A percentile compares a stretch with the other conserved stretches of the same genome.
Evolutionary conservation across 2,888 invertebrate species (phyloP).

Genomic region (Druceiella hillmani): DNA sequence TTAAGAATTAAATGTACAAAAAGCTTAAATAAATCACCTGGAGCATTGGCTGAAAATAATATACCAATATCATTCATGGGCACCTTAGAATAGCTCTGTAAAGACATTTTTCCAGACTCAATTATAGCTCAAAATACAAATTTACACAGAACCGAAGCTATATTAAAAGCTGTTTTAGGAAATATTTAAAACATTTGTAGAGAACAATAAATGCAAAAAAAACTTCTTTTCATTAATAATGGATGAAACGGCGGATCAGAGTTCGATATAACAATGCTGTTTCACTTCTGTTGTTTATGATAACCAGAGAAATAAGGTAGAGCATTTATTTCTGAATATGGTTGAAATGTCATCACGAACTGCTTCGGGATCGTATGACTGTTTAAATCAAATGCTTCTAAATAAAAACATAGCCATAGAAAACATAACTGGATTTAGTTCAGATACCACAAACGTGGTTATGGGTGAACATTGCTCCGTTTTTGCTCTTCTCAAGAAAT

Average conservation of each 20-base stretch:
- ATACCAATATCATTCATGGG: slow-evolving; percentile 5
- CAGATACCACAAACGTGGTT: slow-evolving; percentile 29
- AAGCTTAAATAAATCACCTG: slow-evolving; percentile 7
- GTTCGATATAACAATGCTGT: slow-evolving; percentile 15
- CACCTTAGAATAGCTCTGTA: slow-evolving; percentile 3
- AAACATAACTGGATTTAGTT: slow-evolving; percentile 25
- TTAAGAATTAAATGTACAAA: slow-evolving; percentile 1
- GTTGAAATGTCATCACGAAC: slow-evolving; percentile 19
- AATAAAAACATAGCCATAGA: slow-evolving; percentile 22
- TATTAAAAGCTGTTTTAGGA: slow-evolving; percentile 8
- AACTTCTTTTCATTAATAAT: slow-evolving; percentile 15
- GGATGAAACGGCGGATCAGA: slow-evolving; percentile 19
- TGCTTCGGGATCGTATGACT: slow-evolving; percentile 15
- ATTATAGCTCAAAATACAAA: slow-evolving; percentile 5
- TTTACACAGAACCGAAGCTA: slow-evolving; percentile 7
- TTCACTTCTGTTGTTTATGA: slow-evolving; percentile 13
- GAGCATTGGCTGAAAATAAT: slow-evolving; percentile 6
- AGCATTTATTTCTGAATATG: slow-evolving; percentile 23
- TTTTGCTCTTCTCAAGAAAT: slow-evolving; percentile 15
- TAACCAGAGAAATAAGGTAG: slow-evolving; percentile 5
- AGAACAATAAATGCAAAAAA: slow-evolving; percentile 1
- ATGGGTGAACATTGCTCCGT: slow-evolving; percentile 22
- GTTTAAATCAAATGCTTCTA: slow-evolving; percentile 17
- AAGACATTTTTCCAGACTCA: slow-evolving; percentile 8
- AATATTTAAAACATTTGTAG: slow-evolving; percentile 1